Evolutionary conservation across 1,140 invertebrate species (phyloP), one percentile per base, ranked within the genome.

Genomic region (Cydia strobilella): DNA sequence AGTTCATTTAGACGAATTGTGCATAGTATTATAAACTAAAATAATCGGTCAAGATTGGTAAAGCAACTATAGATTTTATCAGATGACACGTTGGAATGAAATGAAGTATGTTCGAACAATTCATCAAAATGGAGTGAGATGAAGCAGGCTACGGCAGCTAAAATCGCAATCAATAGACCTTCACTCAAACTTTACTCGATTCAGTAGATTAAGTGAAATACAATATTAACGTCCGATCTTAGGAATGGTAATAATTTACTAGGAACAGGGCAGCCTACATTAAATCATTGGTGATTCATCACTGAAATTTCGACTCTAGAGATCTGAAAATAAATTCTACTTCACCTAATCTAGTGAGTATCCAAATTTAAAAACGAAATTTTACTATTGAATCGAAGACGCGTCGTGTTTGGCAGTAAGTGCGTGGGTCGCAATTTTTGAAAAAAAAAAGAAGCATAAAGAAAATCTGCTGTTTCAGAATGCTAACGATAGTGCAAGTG

Each of bases 231-330:
- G 78, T 81, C 78, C 79, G 82, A 86, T 84, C 82, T 85, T 81
- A 90, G 79, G 81, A 80, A 83, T 83, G 81, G 84, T 81, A 86
- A 86, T 84, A 88, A 90, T 89, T 88, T 88, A 89, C 82, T 93
- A 93, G 91, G 91, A 93, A 93, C 91, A 89, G 85, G 77, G 81
- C 81, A 88, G 86, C 88, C 86, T 90, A 90, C 87, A 85, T 84
- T 86, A 91, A 90, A 87, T 90, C 89, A 91, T 93, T 91, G 90
- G 90, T 86, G 90, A 90, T 82, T 77, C 78, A 91, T 91, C 89
- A 93, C 90, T 91, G 89, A 90, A 92, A 88, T 91, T 90, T 91
- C 82, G 85, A 90, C 83, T 84, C 84, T 88, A 87, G 48, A 85
- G 84, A 85, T 75, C 74, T 73, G 74, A 80, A 45, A 80, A 62